Percentiles rank a stretch among this genome's conserved stretches.
Evolutionary conservation across 2,888 invertebrate species (phyloP).

Genomic region (Agonum fuliginosum): DNA sequence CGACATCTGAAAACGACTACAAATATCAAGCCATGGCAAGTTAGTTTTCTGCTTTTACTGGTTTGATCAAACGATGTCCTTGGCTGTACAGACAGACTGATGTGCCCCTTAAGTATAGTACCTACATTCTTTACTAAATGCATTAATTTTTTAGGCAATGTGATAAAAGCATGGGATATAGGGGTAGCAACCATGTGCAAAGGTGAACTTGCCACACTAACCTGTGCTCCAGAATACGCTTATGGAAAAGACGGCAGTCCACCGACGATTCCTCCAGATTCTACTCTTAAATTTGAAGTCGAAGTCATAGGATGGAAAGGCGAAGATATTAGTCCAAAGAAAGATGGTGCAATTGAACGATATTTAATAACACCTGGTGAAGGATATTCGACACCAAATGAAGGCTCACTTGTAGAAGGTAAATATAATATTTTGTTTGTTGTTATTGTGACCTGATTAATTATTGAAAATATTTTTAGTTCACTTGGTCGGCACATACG

Average conservation of each 20-base stretch:
- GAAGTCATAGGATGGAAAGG: conserved; percentile 91
- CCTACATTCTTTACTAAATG: conserved; percentile 25
- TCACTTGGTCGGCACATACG: conserved; percentile 81
- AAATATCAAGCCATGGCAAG: too few species aligned
- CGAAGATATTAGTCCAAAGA: conserved; percentile 90
- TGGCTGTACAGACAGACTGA: too few species aligned
- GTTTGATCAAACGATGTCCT: too few species aligned
- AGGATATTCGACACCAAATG: conserved; percentile 84
- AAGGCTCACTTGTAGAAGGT: conserved; percentile 90
- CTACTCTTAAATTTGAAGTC: conserved; percentile 92
- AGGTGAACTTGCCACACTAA: conserved; percentile 88
- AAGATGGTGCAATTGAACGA: conserved; percentile 88
- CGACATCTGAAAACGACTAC: too few species aligned
- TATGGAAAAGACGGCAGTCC: conserved; percentile 90
- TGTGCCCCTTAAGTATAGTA: too few species aligned
- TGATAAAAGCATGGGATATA: conserved; percentile 96
- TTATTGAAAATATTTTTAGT: conserved; percentile 76
- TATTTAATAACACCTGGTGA: conserved; percentile 82
- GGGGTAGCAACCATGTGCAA: conserved; percentile 96
- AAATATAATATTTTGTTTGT: conserved; percentile 65
- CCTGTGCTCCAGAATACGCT: conserved; percentile 92
- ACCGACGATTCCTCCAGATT: conserved; percentile 91
- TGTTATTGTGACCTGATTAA: not conserved
- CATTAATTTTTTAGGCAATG: conserved; percentile 76
- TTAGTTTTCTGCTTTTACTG: too few species aligned